Base-by-base conservation (phyloP, 1,140 invertebrate species). In the Cyclargus thomasi region DNA sequence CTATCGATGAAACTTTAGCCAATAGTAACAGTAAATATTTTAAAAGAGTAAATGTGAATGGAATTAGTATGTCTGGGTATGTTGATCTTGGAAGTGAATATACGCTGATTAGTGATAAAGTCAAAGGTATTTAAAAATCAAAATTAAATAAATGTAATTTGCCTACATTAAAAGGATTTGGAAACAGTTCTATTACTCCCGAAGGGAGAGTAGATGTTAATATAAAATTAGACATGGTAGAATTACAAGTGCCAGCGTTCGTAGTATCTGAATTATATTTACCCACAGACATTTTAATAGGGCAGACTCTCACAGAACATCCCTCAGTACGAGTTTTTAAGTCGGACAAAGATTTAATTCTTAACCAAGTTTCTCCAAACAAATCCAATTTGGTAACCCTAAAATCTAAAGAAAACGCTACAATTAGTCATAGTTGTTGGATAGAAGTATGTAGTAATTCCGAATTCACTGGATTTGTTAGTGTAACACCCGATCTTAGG, bases 41-140 rank as follows among this genome's bases (percentile, higher is more conserved):
- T 18, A 71, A 71, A 67, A n/a, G 8, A 10, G 39, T 71, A 17
- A 35, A n/a, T 5, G 8, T 71, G 21, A 67, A 71, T 35, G 66
- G 63, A 6, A 64, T 21, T n/a, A 10, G 11, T 11, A 47, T 17
- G 7, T 65, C 57, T 16, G 70, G 63, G 14, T 71, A 71, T 64
- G 29, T 71, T 8, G 70, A 71, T 17, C 67, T 71, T 18, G 70
- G 70, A 7, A 71, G 70, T 39, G 63, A 71, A 17, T 71, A 63
- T 16, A 57, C 70, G 1, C 21, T 71, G 36, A 55, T 71, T 8
- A 65, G 62, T 18, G 67, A 53, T 36, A 63, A 18, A 10, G 17
- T 68, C 36, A 17, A 22, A n/a, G 53, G 20, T 21, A 21, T 59
- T 2, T 20, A 22, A 29, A 36, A 63, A 0, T 39, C 63, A 23